These are phyloP conservation scores for Chascanopsetta lugubris DNA, from an alignment of 2,113 vertebrate genomes.

Conservation along the genomic window DNA sequence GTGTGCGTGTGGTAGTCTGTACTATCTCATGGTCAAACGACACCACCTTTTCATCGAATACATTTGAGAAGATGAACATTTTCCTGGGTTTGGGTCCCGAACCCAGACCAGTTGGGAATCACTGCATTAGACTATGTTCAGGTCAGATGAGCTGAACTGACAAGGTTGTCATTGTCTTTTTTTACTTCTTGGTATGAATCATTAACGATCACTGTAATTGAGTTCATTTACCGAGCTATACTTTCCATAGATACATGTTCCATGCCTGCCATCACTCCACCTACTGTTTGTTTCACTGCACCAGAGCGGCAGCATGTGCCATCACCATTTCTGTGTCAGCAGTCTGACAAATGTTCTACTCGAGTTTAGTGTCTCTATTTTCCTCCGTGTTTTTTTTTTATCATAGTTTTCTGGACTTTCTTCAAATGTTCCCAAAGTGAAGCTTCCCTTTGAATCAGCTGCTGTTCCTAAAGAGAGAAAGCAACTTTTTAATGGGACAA, in stretches of 20 bases:
- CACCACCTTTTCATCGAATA: no score
- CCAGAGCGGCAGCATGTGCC: constrained; percentile 18
- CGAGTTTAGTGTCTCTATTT: background rate
- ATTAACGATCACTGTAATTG: no score
- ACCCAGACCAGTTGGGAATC: background rate
- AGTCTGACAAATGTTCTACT: background rate
- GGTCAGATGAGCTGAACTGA: background rate
- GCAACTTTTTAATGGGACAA: background rate
- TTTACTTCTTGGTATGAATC: background rate
- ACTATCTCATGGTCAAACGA: no score
- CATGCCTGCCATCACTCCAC: constrained; percentile 39
- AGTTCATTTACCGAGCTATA: constrained; percentile 2
- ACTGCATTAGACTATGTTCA: background rate
- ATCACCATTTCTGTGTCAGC: background rate
- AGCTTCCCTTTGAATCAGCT: background rate
- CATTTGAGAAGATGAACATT: no score
- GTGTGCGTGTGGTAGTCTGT: no score
- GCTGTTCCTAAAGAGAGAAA: no score
- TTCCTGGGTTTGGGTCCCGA: no score
- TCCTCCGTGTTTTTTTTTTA: background rate
- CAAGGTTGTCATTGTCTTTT: background rate
- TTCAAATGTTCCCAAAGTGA: no score
- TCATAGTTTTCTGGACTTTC: background rate
- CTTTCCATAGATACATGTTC: constrained; percentile 15
- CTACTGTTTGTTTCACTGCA: constrained; percentile 18